Base-by-base conservation (phyloP, 2,797 vertebrate species). In the Setipinna tenuifilis region DNA sequence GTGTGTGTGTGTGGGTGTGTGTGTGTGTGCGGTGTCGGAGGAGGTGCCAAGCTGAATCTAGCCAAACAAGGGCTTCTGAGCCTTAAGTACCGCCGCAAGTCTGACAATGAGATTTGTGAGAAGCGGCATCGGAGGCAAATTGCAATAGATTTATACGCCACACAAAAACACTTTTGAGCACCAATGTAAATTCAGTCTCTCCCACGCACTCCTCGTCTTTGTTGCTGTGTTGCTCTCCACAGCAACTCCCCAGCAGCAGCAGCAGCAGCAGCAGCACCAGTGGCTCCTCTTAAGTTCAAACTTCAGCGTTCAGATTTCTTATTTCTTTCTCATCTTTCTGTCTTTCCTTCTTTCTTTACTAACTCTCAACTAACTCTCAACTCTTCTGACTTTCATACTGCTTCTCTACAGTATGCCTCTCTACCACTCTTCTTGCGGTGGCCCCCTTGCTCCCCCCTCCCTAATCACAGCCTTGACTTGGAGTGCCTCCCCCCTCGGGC, bases 31-130 rank as follows among this genome's bases (percentile, higher is more conserved):
- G 7, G 62, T 28, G 62, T 75, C 3, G 58, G 48, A 87, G 83
- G 80, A 14, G 0, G 82, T 86, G 91, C 92, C 90, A 91, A 91
- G 88, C 90, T 92, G 90, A 89, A 92, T 93, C 92, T 91, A 91
- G 88, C 91, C 88, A 89, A 91, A 91, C 89, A 88, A 92, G 91
- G 91, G 90, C 92, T 88, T 91, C 82, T 0, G 68, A 86, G 90
- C 92, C 87, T 88, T 85, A 83, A 89, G 88, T 86, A 91, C 85
- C 84, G 87, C 91, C 90, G 81, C 91, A 89, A 87, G 93, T 90
- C 89, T 90, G 87, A 41, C 85, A 92, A 93, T 87, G 85, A 92
- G 92, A 90, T 93, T 92, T 93, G 90, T 89, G 88, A 91, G 71
- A 19, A 44, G 71, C 71, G 7, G 1, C 16, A 90, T 91, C 81